These are phyloP conservation scores for Xyrichtys novacula DNA, from an alignment of 2,797 vertebrate genomes.

Conservation along the genomic window DNA sequence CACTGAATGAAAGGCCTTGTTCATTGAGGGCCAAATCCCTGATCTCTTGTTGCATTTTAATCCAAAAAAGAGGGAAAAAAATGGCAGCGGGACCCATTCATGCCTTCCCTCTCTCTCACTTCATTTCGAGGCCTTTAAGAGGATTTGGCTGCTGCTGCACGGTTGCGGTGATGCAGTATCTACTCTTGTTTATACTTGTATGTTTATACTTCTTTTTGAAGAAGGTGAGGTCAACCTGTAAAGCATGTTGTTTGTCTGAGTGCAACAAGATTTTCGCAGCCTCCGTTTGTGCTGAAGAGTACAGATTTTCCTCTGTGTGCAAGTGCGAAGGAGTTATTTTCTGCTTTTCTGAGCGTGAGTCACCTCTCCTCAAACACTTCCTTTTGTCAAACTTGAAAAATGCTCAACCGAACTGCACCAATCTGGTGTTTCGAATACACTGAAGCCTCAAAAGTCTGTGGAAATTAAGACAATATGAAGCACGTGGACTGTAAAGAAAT, in stretches of 20 bases:
- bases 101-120: slow-evolving; percentile 39
- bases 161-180: slow-evolving; percentile 39
- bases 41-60: slow-evolving; percentile 65
- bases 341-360: slow-evolving; percentile 29
- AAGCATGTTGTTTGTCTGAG: background rate
- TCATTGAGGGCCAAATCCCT: slow-evolving; percentile 55
- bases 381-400: background rate
- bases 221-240: background rate
- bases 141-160: slow-evolving; percentile 54
- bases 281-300: background rate
- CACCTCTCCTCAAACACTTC: slow-evolving; percentile 16
- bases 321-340: background rate
- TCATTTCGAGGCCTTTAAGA: slow-evolving; percentile 57
- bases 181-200: slow-evolving; percentile 12
- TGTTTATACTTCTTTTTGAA: background rate
- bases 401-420: background rate
- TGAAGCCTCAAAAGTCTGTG: background rate
- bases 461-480: background rate
- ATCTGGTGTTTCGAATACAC: background rate
- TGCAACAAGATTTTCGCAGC: background rate
- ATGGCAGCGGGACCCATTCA: slow-evolving; percentile 48
- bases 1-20: slow-evolving; percentile 63
- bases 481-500: background rate
- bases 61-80: slow-evolving; percentile 38
- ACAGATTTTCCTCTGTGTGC: slow-evolving; percentile 20